phyloP scores from a whole-genome alignment of 2,797 vertebrate species.

The Iguana delicatissima region DNA sequence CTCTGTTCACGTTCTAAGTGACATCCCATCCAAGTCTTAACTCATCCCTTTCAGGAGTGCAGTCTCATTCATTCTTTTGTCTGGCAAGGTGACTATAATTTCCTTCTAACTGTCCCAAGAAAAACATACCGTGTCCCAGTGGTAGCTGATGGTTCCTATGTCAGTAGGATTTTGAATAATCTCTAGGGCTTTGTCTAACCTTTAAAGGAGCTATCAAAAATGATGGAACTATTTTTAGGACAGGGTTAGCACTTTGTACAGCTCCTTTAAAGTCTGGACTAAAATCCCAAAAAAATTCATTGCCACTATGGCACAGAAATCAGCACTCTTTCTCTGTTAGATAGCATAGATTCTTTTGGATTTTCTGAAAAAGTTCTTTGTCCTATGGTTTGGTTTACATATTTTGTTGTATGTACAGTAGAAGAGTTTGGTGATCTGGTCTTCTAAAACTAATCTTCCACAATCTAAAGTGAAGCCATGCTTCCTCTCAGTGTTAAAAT shows the following conservation, averaged over 20 bases:
- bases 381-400: neutral
- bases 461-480: neutral
- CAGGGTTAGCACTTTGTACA: no score
- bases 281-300: no score
- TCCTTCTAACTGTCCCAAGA: neutral
- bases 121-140: neutral
- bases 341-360: neutral
- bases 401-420: neutral
- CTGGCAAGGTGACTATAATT: neutral
- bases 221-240: no score
- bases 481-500: neutral
- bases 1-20: neutral
- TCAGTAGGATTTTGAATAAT: no score
- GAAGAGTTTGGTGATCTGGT: neutral
- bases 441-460: slow-evolving; percentile 34
- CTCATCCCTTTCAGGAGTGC: neutral
- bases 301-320: no score
- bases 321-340: no score
- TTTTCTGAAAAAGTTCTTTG: neutral
- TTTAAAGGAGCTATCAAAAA: no score
- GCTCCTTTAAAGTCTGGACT: no score
- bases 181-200: no score
- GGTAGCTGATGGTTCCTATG: no score
- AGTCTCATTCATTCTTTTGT: neutral
- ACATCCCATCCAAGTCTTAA: neutral